Evolutionary conservation across 2,797 vertebrate genomes (phyloP).

Genomic region (Cynopterus sphinx): DNA sequence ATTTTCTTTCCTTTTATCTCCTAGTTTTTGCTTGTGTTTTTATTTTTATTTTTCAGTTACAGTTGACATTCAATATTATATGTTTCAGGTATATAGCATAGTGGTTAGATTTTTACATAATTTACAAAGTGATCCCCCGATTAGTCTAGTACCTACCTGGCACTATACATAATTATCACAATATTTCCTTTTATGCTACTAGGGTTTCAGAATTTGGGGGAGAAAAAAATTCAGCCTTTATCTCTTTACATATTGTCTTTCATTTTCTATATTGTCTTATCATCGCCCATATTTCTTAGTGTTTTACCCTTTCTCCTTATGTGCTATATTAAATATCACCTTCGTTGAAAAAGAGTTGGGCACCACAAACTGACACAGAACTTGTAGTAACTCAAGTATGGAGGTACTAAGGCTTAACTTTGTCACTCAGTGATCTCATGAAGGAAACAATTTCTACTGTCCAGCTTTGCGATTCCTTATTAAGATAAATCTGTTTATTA

Average conservation of each 20-base stretch:
- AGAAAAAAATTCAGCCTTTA: neutral
- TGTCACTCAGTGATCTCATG: neutral
- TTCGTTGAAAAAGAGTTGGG: neutral
- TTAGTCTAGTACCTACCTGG: no score
- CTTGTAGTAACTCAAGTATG: neutral
- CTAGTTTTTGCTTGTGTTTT: no score
- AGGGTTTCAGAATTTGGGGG: neutral
- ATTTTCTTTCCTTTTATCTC: neutral
- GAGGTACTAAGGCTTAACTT: neutral
- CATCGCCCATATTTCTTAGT: neutral
- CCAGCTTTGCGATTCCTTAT: no score
- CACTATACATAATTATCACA: no score
- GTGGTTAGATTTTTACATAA: no score
- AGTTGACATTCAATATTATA: no score
- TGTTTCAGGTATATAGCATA: no score
- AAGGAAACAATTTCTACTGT: neutral
- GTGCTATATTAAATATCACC: neutral
- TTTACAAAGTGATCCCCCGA: no score
- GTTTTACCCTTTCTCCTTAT: neutral
- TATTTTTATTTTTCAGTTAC: no score
- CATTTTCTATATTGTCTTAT: neutral
- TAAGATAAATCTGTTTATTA: neutral
- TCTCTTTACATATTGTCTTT: neutral
- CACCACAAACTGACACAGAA: neutral
- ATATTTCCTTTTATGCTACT: neutral